Evolutionary conservation across 2,113 vertebrate genomes (phyloP), one percentile per base, ranked within the genome.

Genomic region (Podocnemis expansa): DNA sequence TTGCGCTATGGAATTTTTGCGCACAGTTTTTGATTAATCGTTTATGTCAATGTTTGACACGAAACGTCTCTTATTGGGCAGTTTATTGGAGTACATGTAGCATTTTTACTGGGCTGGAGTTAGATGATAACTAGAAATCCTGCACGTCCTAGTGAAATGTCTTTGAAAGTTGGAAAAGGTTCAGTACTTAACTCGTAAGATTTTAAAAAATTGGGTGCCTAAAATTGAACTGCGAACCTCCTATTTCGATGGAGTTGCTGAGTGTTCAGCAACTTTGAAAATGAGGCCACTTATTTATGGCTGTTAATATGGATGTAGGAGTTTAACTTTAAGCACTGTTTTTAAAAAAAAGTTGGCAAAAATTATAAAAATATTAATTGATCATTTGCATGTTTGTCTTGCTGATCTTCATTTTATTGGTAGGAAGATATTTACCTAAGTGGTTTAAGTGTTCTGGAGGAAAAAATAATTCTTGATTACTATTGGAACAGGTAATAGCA

Each of bases 21-120:
- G 94, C 12, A 11, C 24, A 43, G 76, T 79, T 93, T 92, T 58
- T 91, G 75, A 94, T 93, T 90, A 95, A 88, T 92, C 91, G 54
- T 60, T 82, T 91, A 81, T 5, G 93, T 93, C 97, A 81, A 94
- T 79, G 89, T 94, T 96, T 96, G 95, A 97, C 81, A 86, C 45
- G 78, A 93, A 93, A 79, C 89, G 49, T 95, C 97, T 97, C 85
- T 92, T 95, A 94, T 24, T 80, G 41, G 22, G 78, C 2, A 4
- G 55, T 93, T 97, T 91, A 91, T 93, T 94, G 84, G 47, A 91
- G 41, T 56, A 93, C 47, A 60, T 82, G 63, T 34, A 89, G 58
- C 91, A 55, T 91, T 96, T 91, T 97, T 93, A 81, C 14, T 12
- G 84, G 38, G 79, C 91, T 95, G 94, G 22, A 87, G 85, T 91